phyloP scores from a whole-genome alignment of 2,113 vertebrate genomes.

The Puma concolor region DNA sequence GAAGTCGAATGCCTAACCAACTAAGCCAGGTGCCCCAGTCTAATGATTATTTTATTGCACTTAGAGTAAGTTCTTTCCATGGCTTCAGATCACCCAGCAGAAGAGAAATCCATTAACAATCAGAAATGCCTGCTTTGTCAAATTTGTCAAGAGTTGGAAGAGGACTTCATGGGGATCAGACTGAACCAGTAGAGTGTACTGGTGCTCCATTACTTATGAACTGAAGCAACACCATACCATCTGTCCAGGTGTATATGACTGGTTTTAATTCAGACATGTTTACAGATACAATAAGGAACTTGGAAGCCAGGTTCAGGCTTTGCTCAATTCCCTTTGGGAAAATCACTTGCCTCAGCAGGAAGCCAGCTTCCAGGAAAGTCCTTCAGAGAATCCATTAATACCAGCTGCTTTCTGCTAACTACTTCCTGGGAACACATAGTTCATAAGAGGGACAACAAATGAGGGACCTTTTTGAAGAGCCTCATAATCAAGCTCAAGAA shows the following conservation, averaged over 20 bases:
- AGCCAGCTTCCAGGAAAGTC: neutral
- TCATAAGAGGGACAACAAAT: constrained; percentile 25
- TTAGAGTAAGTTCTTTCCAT: neutral
- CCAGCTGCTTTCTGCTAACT: constrained; percentile 12
- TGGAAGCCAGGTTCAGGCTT: neutral
- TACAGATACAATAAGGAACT: neutral
- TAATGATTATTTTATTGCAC: neutral
- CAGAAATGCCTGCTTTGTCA: neutral
- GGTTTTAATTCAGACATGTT: constrained; percentile 24
- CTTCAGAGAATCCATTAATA: constrained; percentile 42
- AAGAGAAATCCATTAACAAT: neutral
- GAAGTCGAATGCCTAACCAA: no score
- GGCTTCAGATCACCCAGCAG: neutral
- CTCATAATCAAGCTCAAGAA: constrained; percentile 29
- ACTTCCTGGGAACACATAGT: neutral
- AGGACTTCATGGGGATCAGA: neutral
- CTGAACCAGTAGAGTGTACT: neutral
- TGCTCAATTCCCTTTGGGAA: neutral
- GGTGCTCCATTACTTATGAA: neutral
- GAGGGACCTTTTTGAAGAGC: constrained; percentile 9
- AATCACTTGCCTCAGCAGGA: constrained; percentile 4
- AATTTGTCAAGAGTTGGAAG: neutral
- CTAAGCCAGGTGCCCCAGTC: no score
- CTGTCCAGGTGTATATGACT: neutral
- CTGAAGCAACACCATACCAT: neutral